Evolutionary conservation across 2,888 invertebrate genomes (phyloP).

Genomic region (Pherbina coryleti): DNA sequence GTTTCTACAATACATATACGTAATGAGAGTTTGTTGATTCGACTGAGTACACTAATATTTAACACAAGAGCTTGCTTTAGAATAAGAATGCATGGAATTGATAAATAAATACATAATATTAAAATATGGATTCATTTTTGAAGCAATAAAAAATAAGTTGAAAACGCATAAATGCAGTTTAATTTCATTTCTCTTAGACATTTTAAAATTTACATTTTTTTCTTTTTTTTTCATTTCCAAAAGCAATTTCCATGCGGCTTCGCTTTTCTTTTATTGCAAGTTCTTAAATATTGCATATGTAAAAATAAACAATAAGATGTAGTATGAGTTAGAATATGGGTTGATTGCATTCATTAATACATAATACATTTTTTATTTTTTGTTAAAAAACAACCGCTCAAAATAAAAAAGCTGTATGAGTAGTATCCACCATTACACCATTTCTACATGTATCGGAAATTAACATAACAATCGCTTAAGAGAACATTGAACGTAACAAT

Average conservation of each 20-base stretch:
- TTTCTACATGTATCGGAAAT: constrained; percentile 18
- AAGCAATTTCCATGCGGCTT: too few species aligned
- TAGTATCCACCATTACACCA: constrained; percentile 23
- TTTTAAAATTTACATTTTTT: background rate
- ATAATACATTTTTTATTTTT: background rate
- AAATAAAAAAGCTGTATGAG: constrained; percentile 17
- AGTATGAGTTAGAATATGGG: background rate
- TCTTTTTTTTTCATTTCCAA: too few species aligned
- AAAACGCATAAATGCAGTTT: background rate
- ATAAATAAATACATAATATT: background rate
- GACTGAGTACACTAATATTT: too few species aligned
- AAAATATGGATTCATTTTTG: background rate
- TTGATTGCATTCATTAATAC: background rate
- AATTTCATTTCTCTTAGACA: background rate
- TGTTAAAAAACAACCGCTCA: constrained; percentile 7
- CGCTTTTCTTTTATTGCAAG: too few species aligned
- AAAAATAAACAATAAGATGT: too few species aligned
- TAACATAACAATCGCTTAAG: constrained; percentile 28
- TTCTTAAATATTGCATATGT: too few species aligned
- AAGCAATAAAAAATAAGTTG: background rate
- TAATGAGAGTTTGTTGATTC: background rate
- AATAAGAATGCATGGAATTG: background rate
- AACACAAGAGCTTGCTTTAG: too few species aligned
- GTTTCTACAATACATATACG: background rate
- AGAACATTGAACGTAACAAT: constrained; percentile 29